A percentile compares a stretch with the other conserved stretches of the same genome.
These are phyloP conservation scores for Catharus bicknelli DNA, from an alignment of 2,113 vertebrate species.

Conservation along the genomic window DNA sequence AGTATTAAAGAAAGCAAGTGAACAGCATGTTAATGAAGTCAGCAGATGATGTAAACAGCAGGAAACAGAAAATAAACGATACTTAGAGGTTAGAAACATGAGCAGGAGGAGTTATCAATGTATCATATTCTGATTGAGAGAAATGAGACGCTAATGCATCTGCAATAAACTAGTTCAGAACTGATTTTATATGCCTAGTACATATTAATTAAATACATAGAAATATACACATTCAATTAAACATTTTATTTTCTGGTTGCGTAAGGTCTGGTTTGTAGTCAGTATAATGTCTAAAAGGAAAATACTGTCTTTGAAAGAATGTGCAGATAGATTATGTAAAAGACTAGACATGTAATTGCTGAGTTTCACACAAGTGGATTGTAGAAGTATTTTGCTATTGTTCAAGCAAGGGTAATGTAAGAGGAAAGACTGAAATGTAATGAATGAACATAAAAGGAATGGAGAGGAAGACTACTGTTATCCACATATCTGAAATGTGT, in stretches of 20 bases:
- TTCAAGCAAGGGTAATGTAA: neutral
- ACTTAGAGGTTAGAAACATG: constrained; percentile 31
- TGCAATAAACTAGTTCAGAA: neutral
- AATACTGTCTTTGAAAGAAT: neutral
- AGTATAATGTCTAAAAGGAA: neutral
- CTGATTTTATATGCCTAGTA: neutral
- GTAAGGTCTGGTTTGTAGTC: neutral
- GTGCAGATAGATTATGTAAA: neutral
- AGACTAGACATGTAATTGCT: neutral
- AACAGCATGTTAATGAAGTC: constrained; percentile 62
- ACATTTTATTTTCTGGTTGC: neutral
- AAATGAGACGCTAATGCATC: neutral
- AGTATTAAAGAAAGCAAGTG: constrained; percentile 46
- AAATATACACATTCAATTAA: neutral
- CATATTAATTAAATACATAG: neutral
- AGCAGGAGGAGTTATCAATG: constrained; percentile 8
- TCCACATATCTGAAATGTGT: neutral
- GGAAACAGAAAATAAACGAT: constrained; percentile 43
- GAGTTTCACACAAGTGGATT: neutral
- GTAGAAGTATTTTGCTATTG: neutral
- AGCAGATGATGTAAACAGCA: constrained; percentile 63
- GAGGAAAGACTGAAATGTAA: neutral
- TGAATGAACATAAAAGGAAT: neutral
- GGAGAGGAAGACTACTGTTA: neutral
- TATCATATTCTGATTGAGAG: constrained; percentile 2